Conservation (phyloP, 1,140 invertebrate species). For the Amphibalanus amphitrite region DNA sequence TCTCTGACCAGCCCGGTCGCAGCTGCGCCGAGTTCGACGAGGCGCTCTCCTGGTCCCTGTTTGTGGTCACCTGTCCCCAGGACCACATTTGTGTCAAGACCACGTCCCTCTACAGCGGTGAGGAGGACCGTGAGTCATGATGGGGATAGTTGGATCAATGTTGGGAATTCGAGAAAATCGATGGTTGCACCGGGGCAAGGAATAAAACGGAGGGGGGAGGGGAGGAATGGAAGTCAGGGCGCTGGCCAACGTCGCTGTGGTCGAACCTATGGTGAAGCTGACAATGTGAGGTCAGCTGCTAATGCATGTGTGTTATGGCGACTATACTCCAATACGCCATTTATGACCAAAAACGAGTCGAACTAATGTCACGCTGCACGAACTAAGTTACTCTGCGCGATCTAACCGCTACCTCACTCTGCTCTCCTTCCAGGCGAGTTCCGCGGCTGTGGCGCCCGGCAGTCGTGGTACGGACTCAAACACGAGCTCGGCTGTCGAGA, state of each 20-base stretch:
- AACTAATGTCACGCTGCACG: too few relatives aligned
- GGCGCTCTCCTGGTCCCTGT: neutral
- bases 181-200: too few relatives aligned
- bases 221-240: too few relatives aligned
- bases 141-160: neutral
- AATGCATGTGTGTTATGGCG: too few relatives aligned
- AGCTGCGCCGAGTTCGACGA: neutral
- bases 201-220: neutral
- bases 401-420: too few relatives aligned
- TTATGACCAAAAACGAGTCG: too few relatives aligned
- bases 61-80: neutral
- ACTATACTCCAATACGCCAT: too few relatives aligned
- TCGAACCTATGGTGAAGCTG: too few relatives aligned
- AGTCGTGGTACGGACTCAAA: neutral
- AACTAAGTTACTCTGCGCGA: too few relatives aligned
- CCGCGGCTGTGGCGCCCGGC: neutral
- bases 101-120: neutral
- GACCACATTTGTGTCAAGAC: neutral
- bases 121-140: neutral
- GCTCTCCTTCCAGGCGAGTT: neutral
- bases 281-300: too few relatives aligned
- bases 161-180: too few relatives aligned
- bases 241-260: too few relatives aligned
- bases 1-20: neutral
- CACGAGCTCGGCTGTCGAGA: neutral